Conservation (phyloP, 2,113 vertebrate genomes). For the Prunella himalayana region DNA sequence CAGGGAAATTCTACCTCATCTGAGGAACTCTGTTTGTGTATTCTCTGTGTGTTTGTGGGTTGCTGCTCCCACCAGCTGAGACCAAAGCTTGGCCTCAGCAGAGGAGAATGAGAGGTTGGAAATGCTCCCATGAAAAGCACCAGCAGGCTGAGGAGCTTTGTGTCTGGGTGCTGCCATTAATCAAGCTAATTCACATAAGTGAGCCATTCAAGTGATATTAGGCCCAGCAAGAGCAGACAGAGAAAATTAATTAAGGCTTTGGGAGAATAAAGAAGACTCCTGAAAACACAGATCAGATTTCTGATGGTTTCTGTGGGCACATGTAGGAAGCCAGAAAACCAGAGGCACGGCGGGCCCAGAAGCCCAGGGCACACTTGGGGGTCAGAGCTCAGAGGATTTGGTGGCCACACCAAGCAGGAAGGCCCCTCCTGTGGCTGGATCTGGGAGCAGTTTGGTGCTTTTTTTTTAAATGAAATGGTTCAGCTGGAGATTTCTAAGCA, state of each 20-base stretch:
- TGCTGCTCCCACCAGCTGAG: background rate
- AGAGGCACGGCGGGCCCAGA: rapidly evolving
- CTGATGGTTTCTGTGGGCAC: background rate
- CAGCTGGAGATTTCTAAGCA: background rate
- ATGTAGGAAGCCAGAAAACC: rapidly evolving
- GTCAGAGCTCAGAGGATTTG: background rate
- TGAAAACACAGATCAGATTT: background rate
- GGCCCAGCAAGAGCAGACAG: background rate
- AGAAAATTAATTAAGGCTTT: background rate
- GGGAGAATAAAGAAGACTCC: background rate
- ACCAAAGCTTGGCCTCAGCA: background rate
- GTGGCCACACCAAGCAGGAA: background rate
- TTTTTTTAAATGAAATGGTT: background rate
- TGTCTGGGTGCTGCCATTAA: background rate
- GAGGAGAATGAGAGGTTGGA: background rate
- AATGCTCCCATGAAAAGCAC: background rate
- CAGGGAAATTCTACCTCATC: background rate
- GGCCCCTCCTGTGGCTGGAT: background rate
- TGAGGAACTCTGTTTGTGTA: rapidly evolving
- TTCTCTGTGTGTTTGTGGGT: background rate
- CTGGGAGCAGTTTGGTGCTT: background rate
- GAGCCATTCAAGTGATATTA: background rate
- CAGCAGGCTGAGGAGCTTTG: background rate
- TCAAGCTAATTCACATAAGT: background rate
- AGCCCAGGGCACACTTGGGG: background rate